These are phyloP conservation scores for Nannoperca obscura DNA, from an alignment of 2,797 vertebrate genomes.

Conservation along the genomic window DNA sequence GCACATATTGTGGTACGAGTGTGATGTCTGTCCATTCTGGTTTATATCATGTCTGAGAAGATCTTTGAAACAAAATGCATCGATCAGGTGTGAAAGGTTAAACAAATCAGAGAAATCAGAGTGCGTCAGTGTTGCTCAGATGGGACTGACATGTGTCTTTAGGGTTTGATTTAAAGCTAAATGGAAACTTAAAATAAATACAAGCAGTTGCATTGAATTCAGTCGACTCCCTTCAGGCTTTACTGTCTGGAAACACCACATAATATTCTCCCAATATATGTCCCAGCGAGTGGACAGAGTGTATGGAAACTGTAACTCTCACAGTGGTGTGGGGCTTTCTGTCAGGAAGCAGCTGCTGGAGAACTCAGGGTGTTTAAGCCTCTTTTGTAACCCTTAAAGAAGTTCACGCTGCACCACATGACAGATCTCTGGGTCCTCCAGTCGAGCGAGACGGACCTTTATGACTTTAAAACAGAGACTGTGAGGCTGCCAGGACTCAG, in stretches of 20 bases:
- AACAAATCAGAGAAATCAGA: conserved; percentile 23
- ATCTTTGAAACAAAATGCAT: background rate
- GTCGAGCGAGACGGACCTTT: conserved; percentile 57
- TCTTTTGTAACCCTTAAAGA: conserved; percentile 55
- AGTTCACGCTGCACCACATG: conserved; percentile 63
- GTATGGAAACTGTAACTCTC: conserved; percentile 68
- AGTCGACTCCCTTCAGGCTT: conserved; percentile 29
- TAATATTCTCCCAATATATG: conserved; percentile 32
- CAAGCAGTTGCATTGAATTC: conserved; percentile 9
- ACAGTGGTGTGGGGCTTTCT: conserved; percentile 4
- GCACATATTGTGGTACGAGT: too few relatives aligned
- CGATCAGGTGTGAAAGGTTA: background rate
- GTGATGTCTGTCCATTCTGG: too few relatives aligned
- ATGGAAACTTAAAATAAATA: conserved; percentile 38
- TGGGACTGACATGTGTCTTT: background rate
- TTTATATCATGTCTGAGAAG: background rate
- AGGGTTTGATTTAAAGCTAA: conserved; percentile 6
- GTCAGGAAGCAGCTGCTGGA: conserved; percentile 82
- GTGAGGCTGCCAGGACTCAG: conserved; percentile 51
- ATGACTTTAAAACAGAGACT: conserved; percentile 69
- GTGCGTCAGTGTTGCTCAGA: background rate
- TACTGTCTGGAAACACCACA: conserved; percentile 57
- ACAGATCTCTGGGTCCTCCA: conserved; percentile 40
- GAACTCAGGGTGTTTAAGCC: conserved; percentile 38
- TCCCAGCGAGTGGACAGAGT: conserved; percentile 9